A percentile compares a stretch with the other conserved stretches of the same genome.
Evolutionary conservation across 1,140 invertebrate genomes (phyloP).

Genomic region (Neotoxoptera formosana): DNA sequence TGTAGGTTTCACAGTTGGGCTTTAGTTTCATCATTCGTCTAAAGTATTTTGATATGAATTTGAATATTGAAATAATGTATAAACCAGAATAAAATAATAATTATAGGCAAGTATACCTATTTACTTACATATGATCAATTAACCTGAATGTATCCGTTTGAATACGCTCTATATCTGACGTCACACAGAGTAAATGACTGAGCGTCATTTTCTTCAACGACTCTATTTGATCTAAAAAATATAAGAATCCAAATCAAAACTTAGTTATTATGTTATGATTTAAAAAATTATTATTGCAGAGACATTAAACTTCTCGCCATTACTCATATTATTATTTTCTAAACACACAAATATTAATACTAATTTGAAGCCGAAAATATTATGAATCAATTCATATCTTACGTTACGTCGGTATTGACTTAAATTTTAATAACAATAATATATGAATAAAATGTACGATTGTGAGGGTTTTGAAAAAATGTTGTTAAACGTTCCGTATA

Average conservation of each 20-base stretch:
- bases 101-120: neutral
- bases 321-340: too few relatives aligned
- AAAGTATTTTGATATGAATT: neutral
- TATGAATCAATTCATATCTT: too few relatives aligned
- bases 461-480: too few relatives aligned
- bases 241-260: neutral
- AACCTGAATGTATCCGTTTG: neutral
- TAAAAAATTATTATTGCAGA: neutral
- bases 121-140: slow-evolving; percentile 14
- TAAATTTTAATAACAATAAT: too few relatives aligned
- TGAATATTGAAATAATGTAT: neutral
- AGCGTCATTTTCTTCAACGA: slow-evolving; percentile 26
- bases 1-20: neutral
- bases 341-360: too few relatives aligned
- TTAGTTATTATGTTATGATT: neutral
- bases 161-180: neutral
- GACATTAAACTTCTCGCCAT: too few relatives aligned
- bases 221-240: slow-evolving; percentile 25
- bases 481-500: too few relatives aligned
- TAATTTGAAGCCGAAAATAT: too few relatives aligned
- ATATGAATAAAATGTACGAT: too few relatives aligned
- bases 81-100: neutral
- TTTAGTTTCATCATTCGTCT: neutral
- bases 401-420: too few relatives aligned
- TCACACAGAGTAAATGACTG: slow-evolving; percentile 35